Evolutionary conservation across 2,797 vertebrate species (phyloP).

Genomic region (Xenentodon cancila): DNA sequence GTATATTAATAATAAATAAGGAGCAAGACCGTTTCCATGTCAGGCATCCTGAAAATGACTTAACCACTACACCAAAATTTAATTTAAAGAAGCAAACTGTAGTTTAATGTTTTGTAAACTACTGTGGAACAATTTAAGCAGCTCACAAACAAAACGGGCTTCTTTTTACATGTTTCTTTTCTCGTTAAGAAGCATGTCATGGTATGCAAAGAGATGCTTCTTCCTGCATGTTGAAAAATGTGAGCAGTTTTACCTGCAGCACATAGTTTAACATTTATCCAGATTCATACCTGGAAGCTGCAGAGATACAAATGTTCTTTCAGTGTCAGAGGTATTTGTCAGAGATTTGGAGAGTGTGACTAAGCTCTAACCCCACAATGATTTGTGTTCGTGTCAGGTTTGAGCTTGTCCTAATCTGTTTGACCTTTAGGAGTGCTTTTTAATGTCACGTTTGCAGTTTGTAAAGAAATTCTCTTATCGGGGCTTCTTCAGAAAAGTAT

Average conservation of each 20-base stretch:
- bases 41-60: no score
- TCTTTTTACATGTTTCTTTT: no score
- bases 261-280: background rate
- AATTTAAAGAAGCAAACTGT: no score
- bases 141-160: no score
- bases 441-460: background rate
- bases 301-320: background rate
- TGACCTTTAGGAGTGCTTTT: constrained; percentile 25
- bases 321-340: background rate
- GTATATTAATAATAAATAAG: no score
- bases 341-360: constrained; percentile 14
- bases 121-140: no score
- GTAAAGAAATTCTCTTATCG: background rate
- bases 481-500: background rate
- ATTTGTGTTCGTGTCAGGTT: constrained; percentile 25
- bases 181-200: no score
- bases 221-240: no score
- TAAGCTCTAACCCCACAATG: constrained; percentile 1
- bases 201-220: no score
- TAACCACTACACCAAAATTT: no score
- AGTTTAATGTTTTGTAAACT: no score
- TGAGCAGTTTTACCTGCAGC: background rate
- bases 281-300: background rate
- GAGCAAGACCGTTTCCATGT: no score
- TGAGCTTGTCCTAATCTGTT: constrained; percentile 33